Percentiles rank a stretch among this genome's conserved stretches.
phyloP scores from a whole-genome alignment of 1,140 invertebrate species.

The Oryzaephilus surinamensis region DNA sequence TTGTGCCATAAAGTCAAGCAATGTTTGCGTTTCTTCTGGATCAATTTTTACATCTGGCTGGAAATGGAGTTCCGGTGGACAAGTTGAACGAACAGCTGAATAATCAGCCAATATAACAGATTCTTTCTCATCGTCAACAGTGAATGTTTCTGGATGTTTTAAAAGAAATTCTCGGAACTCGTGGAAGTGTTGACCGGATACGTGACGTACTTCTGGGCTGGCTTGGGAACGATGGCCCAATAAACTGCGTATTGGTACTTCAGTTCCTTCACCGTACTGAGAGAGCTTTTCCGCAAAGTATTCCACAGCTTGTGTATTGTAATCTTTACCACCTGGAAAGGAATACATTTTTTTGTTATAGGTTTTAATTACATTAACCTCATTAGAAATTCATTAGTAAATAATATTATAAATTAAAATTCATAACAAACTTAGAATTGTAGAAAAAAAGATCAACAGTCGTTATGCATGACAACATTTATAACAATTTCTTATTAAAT shows the following conservation, averaged over 20 bases:
- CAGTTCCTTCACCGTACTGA: slow-evolving; percentile 79
- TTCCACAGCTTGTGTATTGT: slow-evolving; percentile 85
- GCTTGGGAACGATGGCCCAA: slow-evolving; percentile 88
- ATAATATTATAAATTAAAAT: not conserved
- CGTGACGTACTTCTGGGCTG: slow-evolving; percentile 88
- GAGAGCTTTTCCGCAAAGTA: slow-evolving; percentile 87
- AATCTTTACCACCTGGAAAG: slow-evolving; percentile 60
- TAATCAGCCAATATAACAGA: slow-evolving; percentile 56
- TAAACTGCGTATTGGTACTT: slow-evolving; percentile 87
- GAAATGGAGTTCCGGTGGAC: slow-evolving; percentile 39
- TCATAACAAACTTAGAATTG: too few relatives aligned
- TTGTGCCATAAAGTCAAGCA: slow-evolving; percentile 68
- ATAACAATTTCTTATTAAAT: too few relatives aligned
- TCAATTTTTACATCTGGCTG: slow-evolving; percentile 67
- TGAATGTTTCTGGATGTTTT: slow-evolving; percentile 77
- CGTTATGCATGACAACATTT: too few relatives aligned
- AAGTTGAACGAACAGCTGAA: slow-evolving; percentile 41
- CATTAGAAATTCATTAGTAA: too few relatives aligned
- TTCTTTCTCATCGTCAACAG: slow-evolving; percentile 77
- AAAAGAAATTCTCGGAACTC: slow-evolving; percentile 87
- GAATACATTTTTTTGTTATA: not conserved
- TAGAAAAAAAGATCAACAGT: too few relatives aligned
- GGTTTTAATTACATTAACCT: not conserved
- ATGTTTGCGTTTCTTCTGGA: slow-evolving; percentile 60
- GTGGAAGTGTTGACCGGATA: slow-evolving; percentile 86